A percentile compares a stretch with the other conserved stretches of the same genome.
Conservation (phyloP, 2,113 vertebrate species). For the Saccopteryx bilineata region DNA sequence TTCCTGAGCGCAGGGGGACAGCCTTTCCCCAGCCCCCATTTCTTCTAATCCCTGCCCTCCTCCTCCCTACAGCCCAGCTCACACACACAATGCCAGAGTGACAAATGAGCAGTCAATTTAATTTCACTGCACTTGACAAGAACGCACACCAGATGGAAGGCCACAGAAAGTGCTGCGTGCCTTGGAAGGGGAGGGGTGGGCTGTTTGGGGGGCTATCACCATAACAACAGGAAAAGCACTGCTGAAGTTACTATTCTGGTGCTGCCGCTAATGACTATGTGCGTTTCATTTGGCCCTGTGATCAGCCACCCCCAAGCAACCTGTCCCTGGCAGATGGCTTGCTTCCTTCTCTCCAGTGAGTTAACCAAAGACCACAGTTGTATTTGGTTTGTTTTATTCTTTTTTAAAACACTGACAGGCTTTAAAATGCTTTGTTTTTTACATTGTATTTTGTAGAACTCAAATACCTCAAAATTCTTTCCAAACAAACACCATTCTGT, state of each 20-base stretch:
- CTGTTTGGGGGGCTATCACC: slow-evolving; percentile 82
- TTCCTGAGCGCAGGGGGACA: slow-evolving; percentile 56
- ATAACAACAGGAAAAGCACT: slow-evolving; percentile 85
- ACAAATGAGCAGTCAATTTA: slow-evolving; percentile 88
- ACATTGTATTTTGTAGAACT: not conserved
- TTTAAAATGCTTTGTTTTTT: slow-evolving; percentile 69
- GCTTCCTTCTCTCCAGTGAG: slow-evolving; percentile 67
- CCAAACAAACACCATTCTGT: slow-evolving; percentile 65
- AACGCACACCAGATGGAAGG: slow-evolving; percentile 87
- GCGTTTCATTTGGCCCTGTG: slow-evolving; percentile 78
- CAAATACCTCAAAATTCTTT: slow-evolving; percentile 52
- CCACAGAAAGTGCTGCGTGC: slow-evolving; percentile 70
- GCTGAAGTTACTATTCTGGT: slow-evolving; percentile 83
- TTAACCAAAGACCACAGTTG: slow-evolving; percentile 62
- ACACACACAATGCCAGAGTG: slow-evolving; percentile 78
- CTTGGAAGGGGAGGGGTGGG: slow-evolving; percentile 55
- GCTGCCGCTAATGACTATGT: slow-evolving; percentile 82
- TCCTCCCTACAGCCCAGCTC: not conserved
- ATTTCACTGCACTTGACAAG: slow-evolving; percentile 83
- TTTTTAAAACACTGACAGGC: slow-evolving; percentile 47
- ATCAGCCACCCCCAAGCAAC: slow-evolving; percentile 75
- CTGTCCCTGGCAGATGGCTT: slow-evolving; percentile 83
- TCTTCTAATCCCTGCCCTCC: not conserved
- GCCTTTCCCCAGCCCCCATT: not conserved
- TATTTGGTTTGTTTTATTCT: slow-evolving; percentile 56